Conservation (phyloP, 1,140 invertebrate genomes). For the Ostrea edulis region DNA sequence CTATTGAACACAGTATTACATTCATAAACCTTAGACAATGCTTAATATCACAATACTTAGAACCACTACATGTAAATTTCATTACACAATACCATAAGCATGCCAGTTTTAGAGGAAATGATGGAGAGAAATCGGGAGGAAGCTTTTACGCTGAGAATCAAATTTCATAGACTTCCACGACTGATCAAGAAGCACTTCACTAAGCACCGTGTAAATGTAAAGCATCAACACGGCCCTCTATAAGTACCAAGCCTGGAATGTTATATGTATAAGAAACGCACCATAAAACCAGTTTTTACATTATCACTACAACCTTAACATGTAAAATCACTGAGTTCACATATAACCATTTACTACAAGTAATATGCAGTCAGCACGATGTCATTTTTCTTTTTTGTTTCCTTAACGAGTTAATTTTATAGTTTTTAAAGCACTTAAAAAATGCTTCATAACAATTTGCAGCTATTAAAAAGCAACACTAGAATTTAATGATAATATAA, state of each 20-base stretch:
- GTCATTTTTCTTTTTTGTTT: not conserved
- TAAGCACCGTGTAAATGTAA: not conserved
- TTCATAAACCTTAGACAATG: not conserved
- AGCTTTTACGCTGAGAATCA: not conserved
- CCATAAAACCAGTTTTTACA: not conserved
- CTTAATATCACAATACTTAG: not conserved
- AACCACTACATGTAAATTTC: not conserved
- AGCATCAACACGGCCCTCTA: not conserved
- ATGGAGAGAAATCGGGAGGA: not conserved
- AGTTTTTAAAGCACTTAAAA: not conserved
- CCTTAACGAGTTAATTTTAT: not conserved
- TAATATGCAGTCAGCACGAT: too few relatives aligned
- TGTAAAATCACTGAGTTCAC: not conserved
- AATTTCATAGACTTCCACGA: slow-evolving; percentile 1
- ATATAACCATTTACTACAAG: not conserved
- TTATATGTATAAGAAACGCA: slow-evolving; percentile 4
- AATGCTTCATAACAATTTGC: not conserved
- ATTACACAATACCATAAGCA: not conserved
- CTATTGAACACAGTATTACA: not conserved
- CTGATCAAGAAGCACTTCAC: not conserved
- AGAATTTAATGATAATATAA: not conserved
- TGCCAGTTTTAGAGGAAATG: not conserved
- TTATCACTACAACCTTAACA: slow-evolving; percentile 1
- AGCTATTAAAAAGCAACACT: not conserved
- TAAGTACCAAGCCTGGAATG: not conserved